These are phyloP conservation scores for Aphrophora alni DNA, from an alignment of 2,888 invertebrate species.

Conservation along the genomic window DNA sequence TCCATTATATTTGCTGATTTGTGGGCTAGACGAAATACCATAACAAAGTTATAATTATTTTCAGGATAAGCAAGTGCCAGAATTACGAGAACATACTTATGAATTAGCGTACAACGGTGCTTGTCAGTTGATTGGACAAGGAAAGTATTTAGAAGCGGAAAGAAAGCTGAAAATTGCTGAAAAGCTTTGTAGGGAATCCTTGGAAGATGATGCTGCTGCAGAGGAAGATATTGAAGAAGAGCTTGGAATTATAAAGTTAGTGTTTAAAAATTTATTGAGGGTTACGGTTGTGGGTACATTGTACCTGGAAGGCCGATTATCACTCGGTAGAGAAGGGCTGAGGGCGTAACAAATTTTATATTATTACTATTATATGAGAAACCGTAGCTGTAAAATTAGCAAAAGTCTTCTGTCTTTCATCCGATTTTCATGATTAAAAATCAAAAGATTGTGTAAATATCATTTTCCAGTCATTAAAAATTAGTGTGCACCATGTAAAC, in stretches of 20 bases:
- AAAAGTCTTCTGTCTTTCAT: no score
- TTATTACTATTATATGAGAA: no score
- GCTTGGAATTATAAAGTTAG: slow-evolving; percentile 82
- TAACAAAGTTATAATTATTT: slow-evolving; percentile 41
- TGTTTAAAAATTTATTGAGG: slow-evolving; percentile 7
- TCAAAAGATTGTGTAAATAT: no score
- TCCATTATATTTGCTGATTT: no score
- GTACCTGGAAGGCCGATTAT: neutral
- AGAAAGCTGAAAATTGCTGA: slow-evolving; percentile 83
- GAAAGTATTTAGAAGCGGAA: slow-evolving; percentile 77
- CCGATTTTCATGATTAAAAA: no score
- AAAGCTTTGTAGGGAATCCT: slow-evolving; percentile 79
- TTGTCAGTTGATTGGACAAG: slow-evolving; percentile 77
- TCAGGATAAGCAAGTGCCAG: slow-evolving; percentile 62
- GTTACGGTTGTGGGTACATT: no score
- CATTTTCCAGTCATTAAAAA: no score
- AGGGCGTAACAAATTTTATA: no score
- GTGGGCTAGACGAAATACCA: no score
- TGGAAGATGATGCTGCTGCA: slow-evolving; percentile 87
- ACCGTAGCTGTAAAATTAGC: no score
- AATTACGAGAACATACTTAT: slow-evolving; percentile 75
- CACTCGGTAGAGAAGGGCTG: neutral
- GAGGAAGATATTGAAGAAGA: slow-evolving; percentile 96
- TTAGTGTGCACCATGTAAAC: no score
- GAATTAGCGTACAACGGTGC: slow-evolving; percentile 93